Evolutionary conservation across 2,113 vertebrate genomes (phyloP).

Genomic region (Larimichthys crocea): DNA sequence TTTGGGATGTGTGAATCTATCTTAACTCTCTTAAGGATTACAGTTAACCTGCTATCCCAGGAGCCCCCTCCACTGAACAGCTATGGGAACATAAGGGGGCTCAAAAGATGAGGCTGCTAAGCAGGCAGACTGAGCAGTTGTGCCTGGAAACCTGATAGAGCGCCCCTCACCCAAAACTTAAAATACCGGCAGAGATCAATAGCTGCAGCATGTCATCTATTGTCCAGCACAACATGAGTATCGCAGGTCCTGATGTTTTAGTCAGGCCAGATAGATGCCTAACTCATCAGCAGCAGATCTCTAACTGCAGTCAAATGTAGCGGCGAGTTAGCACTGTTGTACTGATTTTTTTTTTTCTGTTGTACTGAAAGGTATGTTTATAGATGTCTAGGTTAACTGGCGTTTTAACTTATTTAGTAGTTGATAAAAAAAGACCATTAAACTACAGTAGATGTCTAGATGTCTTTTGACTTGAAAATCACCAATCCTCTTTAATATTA

Average conservation of each 20-base stretch:
- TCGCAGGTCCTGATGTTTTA: conserved; percentile 8
- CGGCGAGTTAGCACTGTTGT: neutral
- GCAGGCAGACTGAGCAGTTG: conserved; percentile 71
- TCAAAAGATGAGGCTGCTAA: conserved; percentile 29
- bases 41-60: conserved; percentile 14
- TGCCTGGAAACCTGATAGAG: conserved; percentile 78
- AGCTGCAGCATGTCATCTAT: conserved; percentile 78
- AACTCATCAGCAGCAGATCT: conserved; percentile 27
- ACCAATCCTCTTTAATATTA: neutral
- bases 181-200: conserved; percentile 83
- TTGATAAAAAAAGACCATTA: neutral
- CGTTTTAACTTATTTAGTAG: neutral
- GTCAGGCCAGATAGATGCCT: conserved; percentile 57
- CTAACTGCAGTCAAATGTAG: neutral
- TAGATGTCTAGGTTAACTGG: neutral
- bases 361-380: no score
- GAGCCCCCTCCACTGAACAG: neutral
- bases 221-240: conserved; percentile 61
- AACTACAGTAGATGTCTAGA: neutral
- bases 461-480: neutral
- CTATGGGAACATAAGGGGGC: conserved; percentile 57
- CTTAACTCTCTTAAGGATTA: neutral
- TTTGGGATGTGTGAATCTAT: conserved; percentile 8
- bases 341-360: neutral
- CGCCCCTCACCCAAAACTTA: conserved; percentile 77